A percentile compares a stretch with the other conserved stretches of the same genome.
These are phyloP conservation scores for Drosophila eugracilis DNA, from an alignment of 1,140 invertebrate species.

Conservation along the genomic window DNA sequence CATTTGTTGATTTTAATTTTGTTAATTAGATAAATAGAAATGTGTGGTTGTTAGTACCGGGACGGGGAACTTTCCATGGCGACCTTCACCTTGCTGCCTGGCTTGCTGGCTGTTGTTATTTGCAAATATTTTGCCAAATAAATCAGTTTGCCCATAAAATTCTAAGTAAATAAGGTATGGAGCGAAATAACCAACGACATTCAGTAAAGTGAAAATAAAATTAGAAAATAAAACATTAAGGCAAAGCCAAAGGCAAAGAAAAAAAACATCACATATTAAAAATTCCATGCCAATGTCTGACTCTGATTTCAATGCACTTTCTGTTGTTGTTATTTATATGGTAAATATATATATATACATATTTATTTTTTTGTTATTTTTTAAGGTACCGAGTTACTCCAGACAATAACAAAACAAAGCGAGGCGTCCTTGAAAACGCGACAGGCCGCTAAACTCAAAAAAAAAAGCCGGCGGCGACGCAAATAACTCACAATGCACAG, in stretches of 20 bases:
- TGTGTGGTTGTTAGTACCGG: slow-evolving; percentile 17
- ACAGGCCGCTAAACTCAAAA: slow-evolving; percentile 76
- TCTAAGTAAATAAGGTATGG: slow-evolving; percentile 57
- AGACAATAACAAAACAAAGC: slow-evolving; percentile 79
- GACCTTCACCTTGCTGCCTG: slow-evolving; percentile 30
- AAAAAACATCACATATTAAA: slow-evolving; percentile 46
- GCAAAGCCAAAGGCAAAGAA: slow-evolving; percentile 6
- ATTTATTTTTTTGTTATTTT: slow-evolving; percentile 5
- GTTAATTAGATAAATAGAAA: slow-evolving; percentile 76
- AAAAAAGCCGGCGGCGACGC: slow-evolving; percentile 52
- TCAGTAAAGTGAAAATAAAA: slow-evolving; percentile 23
- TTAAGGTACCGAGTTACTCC: slow-evolving; percentile 51
- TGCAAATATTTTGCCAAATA: slow-evolving; percentile 49
- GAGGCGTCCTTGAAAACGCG: slow-evolving; percentile 69
- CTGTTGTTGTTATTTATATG: neutral
- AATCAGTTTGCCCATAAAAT: slow-evolving; percentile 57
- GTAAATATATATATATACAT: neutral
- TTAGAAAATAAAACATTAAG: slow-evolving; percentile 16
- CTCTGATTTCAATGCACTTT: slow-evolving; percentile 74
- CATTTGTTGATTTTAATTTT: slow-evolving; percentile 69
- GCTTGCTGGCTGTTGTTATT: slow-evolving; percentile 15
- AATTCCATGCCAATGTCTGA: slow-evolving; percentile 53
- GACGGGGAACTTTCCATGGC: slow-evolving; percentile 15
- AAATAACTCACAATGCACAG: slow-evolving; percentile 68
- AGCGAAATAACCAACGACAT: slow-evolving; percentile 21